Evolutionary conservation across 2,888 invertebrate species (phyloP), one percentile per base, ranked within the genome.

Genomic region (Drosophila quinaria): DNA sequence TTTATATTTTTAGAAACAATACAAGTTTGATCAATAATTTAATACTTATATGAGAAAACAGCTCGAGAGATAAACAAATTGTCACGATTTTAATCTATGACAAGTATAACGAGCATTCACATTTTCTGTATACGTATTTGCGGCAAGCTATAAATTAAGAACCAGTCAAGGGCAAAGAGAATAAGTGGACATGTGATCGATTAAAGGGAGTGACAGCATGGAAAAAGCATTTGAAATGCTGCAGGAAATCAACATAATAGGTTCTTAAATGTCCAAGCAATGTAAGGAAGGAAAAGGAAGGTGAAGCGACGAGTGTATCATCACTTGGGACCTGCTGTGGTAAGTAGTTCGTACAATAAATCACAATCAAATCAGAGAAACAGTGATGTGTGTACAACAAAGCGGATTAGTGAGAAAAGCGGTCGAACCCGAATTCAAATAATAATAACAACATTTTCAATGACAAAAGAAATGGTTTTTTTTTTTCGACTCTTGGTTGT

Each of bases 281-380:
- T 50, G 31, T 15, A 55, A 29, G 22, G 37, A 42, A 42, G 13
- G 33, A 22, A 19, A 11, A 17, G 11, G 13, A 15, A 42, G 42
- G 9, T 25, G 15, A 42, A 19, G 13, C 13, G 13, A 13, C 13
- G 11, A 35, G 35, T 4, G 1, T 13, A 35, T 4, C 35, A 13
- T 55, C 22, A 2, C 19, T 46, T 10, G n/a, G 10, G 63, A 37
- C 76, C 70, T 42, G 33, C 35, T 59, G 70, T 64, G 58, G 42
- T 67, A 63, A 55, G 42, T 67, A 63, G 73, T 52, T 77, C 59
- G 66, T 55, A 33, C 77, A 84, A 83, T 83, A 84, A 87, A 87
- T 83, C 87, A 87, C 85, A 71, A 84, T 83, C 87, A 74, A 84
- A 87, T 84, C 81, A 76, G 73, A 74, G 79, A 56, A 77, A 82